Evolutionary conservation across 2,888 invertebrate species (phyloP), one percentile per base, ranked within the genome.

Genomic region (Meganola albula): DNA sequence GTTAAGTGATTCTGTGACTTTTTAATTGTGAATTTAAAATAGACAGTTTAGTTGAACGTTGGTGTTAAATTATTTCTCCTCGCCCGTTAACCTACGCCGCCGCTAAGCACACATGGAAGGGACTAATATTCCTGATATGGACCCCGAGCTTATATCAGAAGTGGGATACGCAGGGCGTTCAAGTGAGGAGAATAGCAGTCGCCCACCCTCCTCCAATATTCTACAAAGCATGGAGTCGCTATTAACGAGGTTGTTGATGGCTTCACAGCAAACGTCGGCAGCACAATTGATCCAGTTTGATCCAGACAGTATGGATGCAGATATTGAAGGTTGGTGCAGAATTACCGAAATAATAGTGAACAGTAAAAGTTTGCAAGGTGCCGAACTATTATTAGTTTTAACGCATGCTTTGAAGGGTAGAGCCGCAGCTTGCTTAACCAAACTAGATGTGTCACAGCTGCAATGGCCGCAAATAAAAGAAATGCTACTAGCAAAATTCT

Each of bases 341-440:
- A 12, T 33, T 1, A 24, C 33, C 1, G 33, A 33, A 24, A 16
- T 18, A 2, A 18, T 33, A 1, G 24, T 33, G 1, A 1, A 9
- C 0, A 21, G 25, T 1, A 1, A 12, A 8, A 12, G 21, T 1
- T 2, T 25, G 7, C 3, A 12, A 0, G 31, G 38, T 10, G 24
- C 38, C 9, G 40, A 53, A 4, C 23, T 55, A 12, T 33, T 55
- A 2, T 6, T 54, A 21, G 41, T 48, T 7, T 43, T 54, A 25
- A 53, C 52, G 0, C n/a, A 12, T 4, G 27, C 53, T 0, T 27
- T 58, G 2, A 52, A 50, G 28, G 54, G 56, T 0, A 39, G 54
- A 1, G 55, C 50, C 1, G n/a, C n/a, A n/a, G n/a, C n/a, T n/a
- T n/a, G 45, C 50, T 10, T 55, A 0, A 50, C 49, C 8, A 44